Conservation (phyloP, 1,140 invertebrate genomes). For the Arctopsyche grandis region DNA sequence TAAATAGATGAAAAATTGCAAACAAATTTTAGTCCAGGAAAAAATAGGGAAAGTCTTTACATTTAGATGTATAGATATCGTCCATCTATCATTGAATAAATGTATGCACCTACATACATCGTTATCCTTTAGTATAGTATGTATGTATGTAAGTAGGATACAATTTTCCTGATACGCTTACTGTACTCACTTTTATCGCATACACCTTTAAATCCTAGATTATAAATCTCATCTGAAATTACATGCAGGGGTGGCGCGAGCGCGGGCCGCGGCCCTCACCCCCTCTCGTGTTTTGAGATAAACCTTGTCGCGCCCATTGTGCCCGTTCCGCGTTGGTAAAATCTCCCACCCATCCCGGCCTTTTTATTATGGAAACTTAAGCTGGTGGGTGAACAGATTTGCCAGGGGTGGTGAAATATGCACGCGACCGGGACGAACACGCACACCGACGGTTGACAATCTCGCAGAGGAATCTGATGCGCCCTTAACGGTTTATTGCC, state of each 20-base stretch:
- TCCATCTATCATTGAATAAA: too few species aligned
- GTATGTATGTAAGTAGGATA: too few species aligned
- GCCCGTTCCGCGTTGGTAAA: not conserved
- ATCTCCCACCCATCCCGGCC: constrained; percentile 27
- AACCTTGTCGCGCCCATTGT: constrained; percentile 52
- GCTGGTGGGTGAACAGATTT: constrained; percentile 50
- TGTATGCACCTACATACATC: too few species aligned
- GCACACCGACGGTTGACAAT: not conserved
- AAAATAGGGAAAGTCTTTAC: too few species aligned
- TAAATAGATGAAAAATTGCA: too few species aligned
- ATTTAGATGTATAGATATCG: too few species aligned
- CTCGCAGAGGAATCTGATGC: not conserved
- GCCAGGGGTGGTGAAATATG: constrained; percentile 50
- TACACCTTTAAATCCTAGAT: constrained; percentile 55
- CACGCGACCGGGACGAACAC: constrained; percentile 33
- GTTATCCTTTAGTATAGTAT: too few species aligned
- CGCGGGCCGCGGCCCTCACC: constrained; percentile 21
- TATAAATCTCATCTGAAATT: constrained; percentile 55
- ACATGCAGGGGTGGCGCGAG: constrained; percentile 47
- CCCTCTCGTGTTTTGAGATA: constrained; percentile 50
- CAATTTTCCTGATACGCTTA: not conserved
- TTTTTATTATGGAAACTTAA: constrained; percentile 55
- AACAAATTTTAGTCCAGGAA: too few species aligned
- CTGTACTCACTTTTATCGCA: constrained; percentile 52
- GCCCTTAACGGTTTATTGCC: not conserved